Evolutionary conservation across 37 sponge, comb jelly and placozoan genomes (phyloP).

Genomic region (Halichondria panicea): DNA sequence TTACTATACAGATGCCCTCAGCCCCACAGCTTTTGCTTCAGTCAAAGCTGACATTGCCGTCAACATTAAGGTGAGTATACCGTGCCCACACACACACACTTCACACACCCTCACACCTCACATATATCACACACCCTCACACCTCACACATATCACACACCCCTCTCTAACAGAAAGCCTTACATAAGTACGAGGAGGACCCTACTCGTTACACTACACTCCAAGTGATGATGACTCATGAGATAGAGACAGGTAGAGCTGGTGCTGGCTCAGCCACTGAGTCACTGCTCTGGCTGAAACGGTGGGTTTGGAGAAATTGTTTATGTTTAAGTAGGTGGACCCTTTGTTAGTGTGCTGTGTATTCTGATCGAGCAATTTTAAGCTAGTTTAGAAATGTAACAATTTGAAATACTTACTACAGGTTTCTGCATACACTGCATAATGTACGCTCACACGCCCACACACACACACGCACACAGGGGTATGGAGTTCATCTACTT

Average conservation of each 20-base stretch:
- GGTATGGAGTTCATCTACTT: constrained; percentile 76
- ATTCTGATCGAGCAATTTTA: too few relatives aligned
- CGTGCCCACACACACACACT: neutral
- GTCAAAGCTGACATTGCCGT: constrained; percentile 83
- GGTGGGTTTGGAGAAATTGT: constrained; percentile 42
- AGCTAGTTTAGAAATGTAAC: too few relatives aligned
- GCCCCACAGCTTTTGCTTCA: constrained; percentile 76
- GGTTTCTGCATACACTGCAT: too few relatives aligned
- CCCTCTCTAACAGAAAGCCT: constrained; percentile 50
- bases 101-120: too few relatives aligned
- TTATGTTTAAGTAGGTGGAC: too few relatives aligned
- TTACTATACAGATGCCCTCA: constrained; percentile 56
- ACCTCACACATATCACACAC: neutral
- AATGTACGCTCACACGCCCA: too few relatives aligned
- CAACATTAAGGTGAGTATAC: constrained; percentile 62
- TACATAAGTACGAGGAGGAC: constrained; percentile 35
- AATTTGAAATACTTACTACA: too few relatives aligned
- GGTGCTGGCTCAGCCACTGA: constrained; percentile 70
- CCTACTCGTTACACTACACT: constrained; percentile 55
- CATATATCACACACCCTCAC: neutral
- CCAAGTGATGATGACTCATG: constrained; percentile 64
- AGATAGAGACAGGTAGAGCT: constrained; percentile 49
- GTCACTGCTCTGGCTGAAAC: constrained; percentile 85
- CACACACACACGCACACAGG: too few relatives aligned
- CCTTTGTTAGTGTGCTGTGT: too few relatives aligned